A percentile compares a stretch with the other conserved stretches of the same genome.
phyloP scores from a whole-genome alignment of 2,797 vertebrate species.

The Falco columbarius region DNA sequence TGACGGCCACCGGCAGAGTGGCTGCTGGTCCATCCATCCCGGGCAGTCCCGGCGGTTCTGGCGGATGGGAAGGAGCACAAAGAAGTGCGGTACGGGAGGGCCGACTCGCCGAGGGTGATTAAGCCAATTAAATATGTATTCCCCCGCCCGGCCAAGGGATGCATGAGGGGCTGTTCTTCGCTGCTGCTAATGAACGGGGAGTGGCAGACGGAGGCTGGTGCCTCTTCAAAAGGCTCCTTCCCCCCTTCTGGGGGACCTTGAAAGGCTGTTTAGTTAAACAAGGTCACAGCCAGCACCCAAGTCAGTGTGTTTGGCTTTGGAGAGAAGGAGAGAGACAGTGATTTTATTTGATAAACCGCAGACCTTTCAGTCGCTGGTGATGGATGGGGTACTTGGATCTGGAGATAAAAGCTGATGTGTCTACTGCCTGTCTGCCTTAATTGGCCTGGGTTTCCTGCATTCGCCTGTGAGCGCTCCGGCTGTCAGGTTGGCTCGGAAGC shows the following conservation, averaged over 20 bases:
- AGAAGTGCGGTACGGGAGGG: background rate
- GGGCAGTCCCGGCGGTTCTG: background rate
- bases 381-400: slow-evolving; percentile 45
- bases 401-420: slow-evolving; percentile 36
- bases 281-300: slow-evolving; percentile 43
- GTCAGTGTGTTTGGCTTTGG: background rate
- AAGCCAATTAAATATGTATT: slow-evolving; percentile 50
- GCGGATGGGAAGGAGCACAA: slow-evolving; percentile 17
- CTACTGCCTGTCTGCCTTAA: slow-evolving; percentile 55
- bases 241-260: background rate
- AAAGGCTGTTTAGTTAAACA: slow-evolving; percentile 40
- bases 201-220: background rate
- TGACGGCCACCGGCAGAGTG: background rate
- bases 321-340: slow-evolving; percentile 32
- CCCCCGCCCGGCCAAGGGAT: background rate
- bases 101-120: background rate
- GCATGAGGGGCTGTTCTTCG: background rate
- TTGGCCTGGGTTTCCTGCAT: slow-evolving; percentile 17
- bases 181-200: slow-evolving; percentile 10
- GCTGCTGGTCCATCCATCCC: background rate
- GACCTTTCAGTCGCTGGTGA: slow-evolving; percentile 7
- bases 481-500: background rate
- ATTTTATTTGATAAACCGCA: slow-evolving; percentile 50
- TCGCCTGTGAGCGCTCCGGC: background rate
- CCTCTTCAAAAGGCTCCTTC: background rate